These are phyloP conservation scores for Dendroctonus ponderosae DNA, from an alignment of 1,140 invertebrate species.

Conservation along the genomic window DNA sequence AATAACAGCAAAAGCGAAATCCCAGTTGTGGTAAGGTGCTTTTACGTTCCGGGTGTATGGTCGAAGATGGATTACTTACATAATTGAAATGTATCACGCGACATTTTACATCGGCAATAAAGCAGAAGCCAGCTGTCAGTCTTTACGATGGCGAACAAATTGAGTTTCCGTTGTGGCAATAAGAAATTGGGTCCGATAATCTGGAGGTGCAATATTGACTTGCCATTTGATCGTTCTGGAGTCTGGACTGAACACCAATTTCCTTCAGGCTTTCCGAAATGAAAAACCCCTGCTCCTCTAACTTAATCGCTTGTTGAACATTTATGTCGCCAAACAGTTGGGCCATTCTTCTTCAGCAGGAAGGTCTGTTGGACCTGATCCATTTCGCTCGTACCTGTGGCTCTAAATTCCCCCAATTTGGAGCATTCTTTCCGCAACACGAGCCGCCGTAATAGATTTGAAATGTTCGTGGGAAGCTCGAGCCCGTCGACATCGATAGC, in stretches of 20 bases:
- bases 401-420: not conserved
- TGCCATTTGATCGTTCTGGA: too few relatives aligned
- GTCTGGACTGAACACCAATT: too few relatives aligned
- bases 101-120: constrained; percentile 34
- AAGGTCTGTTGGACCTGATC: not conserved
- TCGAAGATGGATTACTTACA: constrained; percentile 28
- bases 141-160: constrained; percentile 43
- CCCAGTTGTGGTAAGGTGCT: constrained; percentile 1
- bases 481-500: constrained; percentile 22
- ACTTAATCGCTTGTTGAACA: not conserved
- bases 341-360: not conserved
- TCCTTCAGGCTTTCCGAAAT: too few relatives aligned
- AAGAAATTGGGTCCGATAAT: constrained; percentile 44
- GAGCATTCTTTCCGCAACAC: constrained; percentile 17
- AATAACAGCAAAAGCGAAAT: too few relatives aligned
- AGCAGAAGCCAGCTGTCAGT: constrained; percentile 31
- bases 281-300: not conserved
- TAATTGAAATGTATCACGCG: constrained; percentile 35
- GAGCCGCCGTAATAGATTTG: constrained; percentile 18
- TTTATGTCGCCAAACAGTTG: not conserved
- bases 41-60: constrained; percentile 14
- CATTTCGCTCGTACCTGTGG: too few relatives aligned
- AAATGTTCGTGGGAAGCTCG: constrained; percentile 20
- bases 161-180: constrained; percentile 44
- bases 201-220: constrained; percentile 38